A percentile compares a stretch with the other conserved stretches of the same genome.
Evolutionary conservation across 2,888 invertebrate species (phyloP).

Genomic region (Chrysotoxum bicinctum): DNA sequence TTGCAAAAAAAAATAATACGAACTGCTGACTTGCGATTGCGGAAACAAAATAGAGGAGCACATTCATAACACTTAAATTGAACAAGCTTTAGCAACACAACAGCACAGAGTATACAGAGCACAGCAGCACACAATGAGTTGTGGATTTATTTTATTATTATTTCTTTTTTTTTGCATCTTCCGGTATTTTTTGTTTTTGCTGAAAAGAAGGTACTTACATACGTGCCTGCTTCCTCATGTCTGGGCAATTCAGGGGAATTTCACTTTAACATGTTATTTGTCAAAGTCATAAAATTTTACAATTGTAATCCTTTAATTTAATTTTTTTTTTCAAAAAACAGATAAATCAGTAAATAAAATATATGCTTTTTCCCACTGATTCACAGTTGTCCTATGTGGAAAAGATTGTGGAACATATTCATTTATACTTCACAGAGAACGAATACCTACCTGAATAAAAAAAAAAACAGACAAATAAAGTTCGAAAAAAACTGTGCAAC

Average conservation of each 20-base stretch:
- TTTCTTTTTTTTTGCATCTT: slow-evolving; percentile 10
- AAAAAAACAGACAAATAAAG: no score
- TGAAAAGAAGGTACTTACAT: not conserved
- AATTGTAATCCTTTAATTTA: no score
- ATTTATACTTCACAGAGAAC: no score
- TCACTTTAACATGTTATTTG: not conserved
- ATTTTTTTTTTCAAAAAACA: not conserved
- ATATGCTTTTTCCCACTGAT: no score
- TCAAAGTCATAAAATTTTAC: no score
- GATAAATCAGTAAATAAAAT: no score
- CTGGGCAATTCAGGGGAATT: slow-evolving; percentile 1
- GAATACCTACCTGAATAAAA: no score
- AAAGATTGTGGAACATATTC: no score
- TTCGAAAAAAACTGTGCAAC: not conserved
- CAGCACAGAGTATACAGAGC: not conserved
- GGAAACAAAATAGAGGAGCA: slow-evolving; percentile 36
- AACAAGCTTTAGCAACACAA: not conserved
- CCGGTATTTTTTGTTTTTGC: slow-evolving; percentile 8
- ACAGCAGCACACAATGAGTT: slow-evolving; percentile 24
- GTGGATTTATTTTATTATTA: slow-evolving; percentile 33
- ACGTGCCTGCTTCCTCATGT: slow-evolving; percentile 8
- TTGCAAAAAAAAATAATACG: not conserved
- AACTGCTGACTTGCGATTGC: slow-evolving; percentile 29
- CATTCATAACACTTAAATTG: not conserved
- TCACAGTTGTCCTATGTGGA: no score